Evolutionary conservation across 2,888 invertebrate species (phyloP), one percentile per base, ranked within the genome.

Genomic region (Orthosia gracilis): DNA sequence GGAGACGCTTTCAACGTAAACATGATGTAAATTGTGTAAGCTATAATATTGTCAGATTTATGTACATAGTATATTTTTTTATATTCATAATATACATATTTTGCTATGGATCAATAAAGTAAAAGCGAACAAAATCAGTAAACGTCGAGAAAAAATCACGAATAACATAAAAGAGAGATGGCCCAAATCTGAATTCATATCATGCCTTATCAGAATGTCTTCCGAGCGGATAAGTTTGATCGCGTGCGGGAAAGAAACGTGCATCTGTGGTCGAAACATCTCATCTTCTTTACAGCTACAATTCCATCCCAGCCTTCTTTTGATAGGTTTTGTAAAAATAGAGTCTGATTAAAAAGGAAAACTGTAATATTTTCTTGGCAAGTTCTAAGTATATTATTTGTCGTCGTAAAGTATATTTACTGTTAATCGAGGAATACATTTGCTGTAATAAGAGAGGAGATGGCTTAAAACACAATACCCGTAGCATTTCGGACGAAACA

Each of bases 401-500:
- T 52, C 31, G 69, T 81, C 84, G 78, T 84, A 87, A 86, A 87
- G 72, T 82, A 84, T 85, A 85, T 87, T 84, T 83, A 83, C 78
- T 81, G 86, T 84, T 87, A 84, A 85, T 87, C 81, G 87, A 81
- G 76, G 78, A 87, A 84, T 85, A 83, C 82, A 83, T 87, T 87
- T 85, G 80, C 84, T 82, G 84, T 87, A 87, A 87, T 85, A 87
- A 80, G 82, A 87, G 85, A 87, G 84, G 87, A 91, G 89, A 91
- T 90, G 89, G 89, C 87, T 94, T 91, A 89, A 92, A 94, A 91
- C 90, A 92, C 91, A 94, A 92, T 91, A 86, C 87, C 80, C 84
- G 90, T 89, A 92, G 87, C 87, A 90, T 94, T 94, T 94, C 90
- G 91, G 94, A 92, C 93, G 92, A 88, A 95, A 92, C 94, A 93